Evolutionary conservation across 2,888 invertebrate genomes (phyloP).

Genomic region (Ligdia adustata): DNA sequence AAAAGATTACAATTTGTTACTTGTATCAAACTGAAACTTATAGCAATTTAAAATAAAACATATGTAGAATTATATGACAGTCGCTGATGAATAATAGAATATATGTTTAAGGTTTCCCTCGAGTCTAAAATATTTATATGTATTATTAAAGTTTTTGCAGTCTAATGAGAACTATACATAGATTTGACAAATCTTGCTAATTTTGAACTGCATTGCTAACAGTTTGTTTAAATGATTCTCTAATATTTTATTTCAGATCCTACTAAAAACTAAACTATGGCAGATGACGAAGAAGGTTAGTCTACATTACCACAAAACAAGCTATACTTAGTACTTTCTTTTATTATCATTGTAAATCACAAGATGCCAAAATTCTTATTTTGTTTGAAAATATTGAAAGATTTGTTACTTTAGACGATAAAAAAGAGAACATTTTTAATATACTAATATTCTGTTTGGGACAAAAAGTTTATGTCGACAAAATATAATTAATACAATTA

Average conservation of each 20-base stretch:
- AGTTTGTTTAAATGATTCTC: neutral
- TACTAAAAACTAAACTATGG: slow-evolving; percentile 48
- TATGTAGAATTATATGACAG: neutral
- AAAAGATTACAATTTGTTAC: too few relatives aligned
- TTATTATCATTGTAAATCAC: neutral
- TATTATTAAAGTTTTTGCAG: too few relatives aligned
- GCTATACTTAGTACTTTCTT: neutral
- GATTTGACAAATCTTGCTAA: neutral
- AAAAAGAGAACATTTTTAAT: too few relatives aligned
- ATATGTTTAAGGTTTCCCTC: neutral
- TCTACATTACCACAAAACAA: neutral
- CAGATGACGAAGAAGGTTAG: slow-evolving; percentile 69
- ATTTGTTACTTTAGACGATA: too few relatives aligned
- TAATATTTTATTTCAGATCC: slow-evolving; percentile 30
- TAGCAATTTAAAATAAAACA: neutral
- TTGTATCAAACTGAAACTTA: too few relatives aligned
- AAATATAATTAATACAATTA: too few relatives aligned
- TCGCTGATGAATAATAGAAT: neutral
- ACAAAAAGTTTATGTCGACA: too few relatives aligned
- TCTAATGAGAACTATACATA: neutral
- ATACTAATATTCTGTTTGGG: too few relatives aligned
- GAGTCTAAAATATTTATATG: too few relatives aligned
- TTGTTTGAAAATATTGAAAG: too few relatives aligned
- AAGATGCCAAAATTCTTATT: neutral
- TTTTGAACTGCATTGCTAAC: neutral